Evolutionary conservation across 2,113 vertebrate species (phyloP).

Genomic region (Tricholaema leucomelas): DNA sequence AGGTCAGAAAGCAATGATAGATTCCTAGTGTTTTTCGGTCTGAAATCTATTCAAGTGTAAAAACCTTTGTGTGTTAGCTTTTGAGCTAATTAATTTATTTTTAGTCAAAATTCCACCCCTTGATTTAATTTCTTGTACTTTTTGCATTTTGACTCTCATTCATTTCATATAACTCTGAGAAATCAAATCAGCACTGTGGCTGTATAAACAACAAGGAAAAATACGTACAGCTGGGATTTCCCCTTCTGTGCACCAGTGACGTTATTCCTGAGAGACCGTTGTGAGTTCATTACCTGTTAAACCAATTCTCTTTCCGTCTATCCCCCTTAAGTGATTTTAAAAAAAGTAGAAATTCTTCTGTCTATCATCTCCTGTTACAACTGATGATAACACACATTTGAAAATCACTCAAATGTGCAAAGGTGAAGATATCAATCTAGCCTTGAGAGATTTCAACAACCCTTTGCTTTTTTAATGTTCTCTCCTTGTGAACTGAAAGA

Average conservation of each 20-base stretch:
- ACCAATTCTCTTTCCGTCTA: background rate
- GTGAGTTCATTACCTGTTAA: background rate
- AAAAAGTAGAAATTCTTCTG: background rate
- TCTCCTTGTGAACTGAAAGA: background rate
- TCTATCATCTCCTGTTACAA: background rate
- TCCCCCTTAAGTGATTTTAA: background rate
- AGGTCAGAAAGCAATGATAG: slow-evolving; percentile 61
- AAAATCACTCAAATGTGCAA: background rate
- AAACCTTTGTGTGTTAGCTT: background rate
- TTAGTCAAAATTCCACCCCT: background rate
- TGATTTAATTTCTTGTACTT: background rate
- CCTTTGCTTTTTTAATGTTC: slow-evolving; percentile 11
- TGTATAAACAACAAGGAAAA: background rate
- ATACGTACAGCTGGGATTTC: slow-evolving; percentile 1
- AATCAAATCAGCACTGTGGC: background rate
- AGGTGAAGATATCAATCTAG: slow-evolving; percentile 8
- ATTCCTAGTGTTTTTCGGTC: slow-evolving; percentile 1
- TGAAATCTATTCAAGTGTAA: background rate
- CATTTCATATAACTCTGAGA: background rate
- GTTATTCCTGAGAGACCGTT: background rate
- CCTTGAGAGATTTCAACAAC: slow-evolving; percentile 37
- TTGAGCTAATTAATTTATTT: background rate
- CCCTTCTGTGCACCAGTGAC: background rate
- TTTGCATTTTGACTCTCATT: background rate
- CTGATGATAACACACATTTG: background rate